Evolutionary conservation across 2,113 vertebrate species (phyloP).

Genomic region (Pseudopipra pipra): DNA sequence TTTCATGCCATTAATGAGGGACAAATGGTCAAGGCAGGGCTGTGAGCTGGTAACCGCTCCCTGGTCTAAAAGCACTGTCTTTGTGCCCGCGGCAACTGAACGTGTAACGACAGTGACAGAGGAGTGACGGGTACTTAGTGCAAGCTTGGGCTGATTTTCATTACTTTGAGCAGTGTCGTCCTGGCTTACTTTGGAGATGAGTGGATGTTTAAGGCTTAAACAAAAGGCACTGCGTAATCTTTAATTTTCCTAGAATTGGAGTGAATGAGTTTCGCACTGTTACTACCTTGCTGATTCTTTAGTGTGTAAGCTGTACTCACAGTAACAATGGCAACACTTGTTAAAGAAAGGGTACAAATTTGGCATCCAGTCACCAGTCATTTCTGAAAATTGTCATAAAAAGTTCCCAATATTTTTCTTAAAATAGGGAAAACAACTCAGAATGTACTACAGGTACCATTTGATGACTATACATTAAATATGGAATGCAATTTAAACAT

Average conservation of each 20-base stretch:
- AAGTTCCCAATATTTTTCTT: neutral
- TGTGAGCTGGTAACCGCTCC: neutral
- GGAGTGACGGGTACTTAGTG: neutral
- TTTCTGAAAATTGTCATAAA: neutral
- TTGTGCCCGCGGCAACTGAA: neutral
- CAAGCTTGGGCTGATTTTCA: neutral
- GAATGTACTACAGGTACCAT: neutral
- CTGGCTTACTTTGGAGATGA: neutral
- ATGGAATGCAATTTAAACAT: neutral
- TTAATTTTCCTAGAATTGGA: neutral
- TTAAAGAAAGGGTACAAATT: neutral
- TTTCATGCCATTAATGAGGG: neutral
- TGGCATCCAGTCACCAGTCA: neutral
- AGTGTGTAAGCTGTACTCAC: neutral
- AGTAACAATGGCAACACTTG: neutral
- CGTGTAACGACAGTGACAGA: neutral
- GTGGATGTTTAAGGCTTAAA: neutral
- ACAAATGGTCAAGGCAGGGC: neutral
- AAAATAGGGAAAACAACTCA: neutral
- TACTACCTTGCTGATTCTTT: neutral
- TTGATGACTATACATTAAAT: neutral
- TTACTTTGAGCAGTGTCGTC: neutral
- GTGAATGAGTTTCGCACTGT: neutral
- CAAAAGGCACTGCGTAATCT: neutral
- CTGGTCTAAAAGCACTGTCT: neutral